phyloP scores from a whole-genome alignment of 2,797 vertebrate genomes.

The Aeoliscus strigatus region DNA sequence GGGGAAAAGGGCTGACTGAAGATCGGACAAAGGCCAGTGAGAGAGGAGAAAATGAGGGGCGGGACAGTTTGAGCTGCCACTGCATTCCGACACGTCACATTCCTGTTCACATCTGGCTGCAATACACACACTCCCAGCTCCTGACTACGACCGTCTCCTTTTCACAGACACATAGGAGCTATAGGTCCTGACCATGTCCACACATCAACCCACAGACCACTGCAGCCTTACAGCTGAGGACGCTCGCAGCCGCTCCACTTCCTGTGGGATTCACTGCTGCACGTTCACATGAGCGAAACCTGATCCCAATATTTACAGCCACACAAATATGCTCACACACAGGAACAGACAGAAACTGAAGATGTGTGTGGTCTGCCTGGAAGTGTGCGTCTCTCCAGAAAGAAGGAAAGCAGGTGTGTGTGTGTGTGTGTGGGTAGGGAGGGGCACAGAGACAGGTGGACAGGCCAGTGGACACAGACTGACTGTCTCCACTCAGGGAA shows the following conservation, averaged over 20 bases:
- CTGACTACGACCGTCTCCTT: slow-evolving; percentile 45
- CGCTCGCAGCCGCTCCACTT: slow-evolving; percentile 38
- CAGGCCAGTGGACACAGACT: slow-evolving; percentile 54
- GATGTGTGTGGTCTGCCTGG: slow-evolving; percentile 73
- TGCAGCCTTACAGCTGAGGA: slow-evolving; percentile 3
- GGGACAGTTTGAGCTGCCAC: slow-evolving; percentile 56
- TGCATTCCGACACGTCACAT: slow-evolving; percentile 79
- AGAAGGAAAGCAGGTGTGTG: slow-evolving; percentile 11
- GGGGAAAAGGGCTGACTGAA: slow-evolving; percentile 13
- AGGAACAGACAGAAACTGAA: slow-evolving; percentile 59
- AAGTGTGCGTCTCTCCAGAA: slow-evolving; percentile 44
- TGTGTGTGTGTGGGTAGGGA: too few relatives aligned
- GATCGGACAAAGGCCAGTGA: slow-evolving; percentile 58
- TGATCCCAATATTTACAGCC: slow-evolving; percentile 69
- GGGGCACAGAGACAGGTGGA: slow-evolving; percentile 69
- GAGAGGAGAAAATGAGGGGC: slow-evolving; percentile 46
- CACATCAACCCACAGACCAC: slow-evolving; percentile 1
- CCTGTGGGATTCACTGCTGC: slow-evolving; percentile 64
- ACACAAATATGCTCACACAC: slow-evolving; percentile 42
- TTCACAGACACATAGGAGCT: slow-evolving; percentile 51
- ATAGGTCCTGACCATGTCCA: slow-evolving; percentile 27
- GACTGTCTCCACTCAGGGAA: slow-evolving; percentile 55
- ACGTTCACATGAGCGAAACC: slow-evolving; percentile 69
- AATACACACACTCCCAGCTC: slow-evolving; percentile 69
- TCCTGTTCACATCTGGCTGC: slow-evolving; percentile 82